A percentile compares a stretch with the other conserved stretches of the same genome.
phyloP scores from a whole-genome alignment of 2,888 invertebrate genomes.

The Embidobia sp. region DNA sequence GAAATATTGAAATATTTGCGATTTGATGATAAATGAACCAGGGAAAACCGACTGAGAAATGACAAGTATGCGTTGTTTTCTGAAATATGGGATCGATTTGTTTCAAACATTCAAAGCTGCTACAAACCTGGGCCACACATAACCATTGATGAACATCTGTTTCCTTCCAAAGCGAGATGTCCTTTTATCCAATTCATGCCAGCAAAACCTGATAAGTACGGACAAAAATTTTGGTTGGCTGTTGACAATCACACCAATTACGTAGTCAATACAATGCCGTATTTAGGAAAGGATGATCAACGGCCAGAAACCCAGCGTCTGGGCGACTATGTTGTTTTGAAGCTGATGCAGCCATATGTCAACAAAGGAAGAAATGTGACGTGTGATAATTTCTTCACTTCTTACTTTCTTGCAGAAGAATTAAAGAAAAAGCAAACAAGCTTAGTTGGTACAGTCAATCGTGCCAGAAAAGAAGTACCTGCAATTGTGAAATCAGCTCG shows the following conservation, averaged over 20 bases:
- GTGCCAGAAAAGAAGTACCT: conserved; percentile 17
- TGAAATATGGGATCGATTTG: conserved; percentile 50
- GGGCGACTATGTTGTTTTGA: conserved; percentile 57
- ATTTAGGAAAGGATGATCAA: conserved; percentile 59
- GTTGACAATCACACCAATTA: conserved; percentile 53
- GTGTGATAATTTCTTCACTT: conserved; percentile 47
- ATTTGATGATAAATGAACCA: conserved; percentile 22
- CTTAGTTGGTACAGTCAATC: conserved; percentile 32
- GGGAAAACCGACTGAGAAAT: not conserved
- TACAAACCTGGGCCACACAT: conserved; percentile 42
- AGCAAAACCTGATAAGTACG: conserved; percentile 69
- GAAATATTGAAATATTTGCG: conserved; percentile 11
- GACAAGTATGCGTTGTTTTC: conserved; percentile 30
- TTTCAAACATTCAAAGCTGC: conserved; percentile 47
- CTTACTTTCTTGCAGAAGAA: conserved; percentile 16
- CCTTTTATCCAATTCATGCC: conserved; percentile 54
- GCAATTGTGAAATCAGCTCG: conserved; percentile 6
- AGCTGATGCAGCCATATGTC: conserved; percentile 60
- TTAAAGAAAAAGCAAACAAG: conserved; percentile 14
- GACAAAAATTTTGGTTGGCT: conserved; percentile 58
- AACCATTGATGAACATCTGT: conserved; percentile 68
- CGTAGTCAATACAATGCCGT: conserved; percentile 55
- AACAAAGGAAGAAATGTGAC: conserved; percentile 50
- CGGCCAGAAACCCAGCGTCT: conserved; percentile 44
- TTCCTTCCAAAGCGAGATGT: conserved; percentile 65